Conservation (phyloP, 2,888 invertebrate species). For the Erpobdella octoculata region DNA sequence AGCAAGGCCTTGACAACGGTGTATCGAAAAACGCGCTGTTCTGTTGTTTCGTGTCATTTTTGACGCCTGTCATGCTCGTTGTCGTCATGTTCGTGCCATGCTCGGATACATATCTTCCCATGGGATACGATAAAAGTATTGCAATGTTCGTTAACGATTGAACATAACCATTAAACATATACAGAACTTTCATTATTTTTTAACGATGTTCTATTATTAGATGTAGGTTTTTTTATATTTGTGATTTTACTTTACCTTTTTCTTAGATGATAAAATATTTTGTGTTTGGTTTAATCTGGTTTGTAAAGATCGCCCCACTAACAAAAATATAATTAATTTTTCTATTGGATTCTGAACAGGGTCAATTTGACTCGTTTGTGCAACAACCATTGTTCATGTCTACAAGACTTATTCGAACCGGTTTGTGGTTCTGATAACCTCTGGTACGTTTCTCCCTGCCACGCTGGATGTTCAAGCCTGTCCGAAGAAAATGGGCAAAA, state of each 20-base stretch:
- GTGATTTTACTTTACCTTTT: no score
- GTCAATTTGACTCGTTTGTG: slow-evolving; percentile 51
- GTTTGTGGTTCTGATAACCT: slow-evolving; percentile 59
- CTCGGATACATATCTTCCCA: no score
- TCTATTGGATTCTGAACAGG: background rate
- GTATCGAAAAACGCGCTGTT: slow-evolving; percentile 10
- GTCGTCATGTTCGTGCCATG: slow-evolving; percentile 12
- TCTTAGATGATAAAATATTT: no score
- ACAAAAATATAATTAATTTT: no score
- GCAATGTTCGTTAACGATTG: no score
- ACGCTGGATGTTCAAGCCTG: slow-evolving; percentile 60
- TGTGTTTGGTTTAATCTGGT: no score
- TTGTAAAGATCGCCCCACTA: no score
- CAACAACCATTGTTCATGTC: slow-evolving; percentile 60
- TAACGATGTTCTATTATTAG: no score
- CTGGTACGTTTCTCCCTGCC: slow-evolving; percentile 66
- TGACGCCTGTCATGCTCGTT: background rate
- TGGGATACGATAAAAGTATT: no score
- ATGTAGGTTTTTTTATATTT: no score
- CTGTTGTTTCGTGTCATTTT: background rate
- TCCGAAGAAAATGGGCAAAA: background rate
- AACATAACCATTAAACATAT: no score
- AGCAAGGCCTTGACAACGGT: slow-evolving; percentile 2
- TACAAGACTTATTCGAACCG: slow-evolving; percentile 59
- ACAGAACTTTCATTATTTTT: no score